Percentiles rank a stretch among this genome's conserved stretches.
These are phyloP conservation scores for Philonicus albiceps DNA, from an alignment of 2,888 invertebrate species.

Conservation along the genomic window DNA sequence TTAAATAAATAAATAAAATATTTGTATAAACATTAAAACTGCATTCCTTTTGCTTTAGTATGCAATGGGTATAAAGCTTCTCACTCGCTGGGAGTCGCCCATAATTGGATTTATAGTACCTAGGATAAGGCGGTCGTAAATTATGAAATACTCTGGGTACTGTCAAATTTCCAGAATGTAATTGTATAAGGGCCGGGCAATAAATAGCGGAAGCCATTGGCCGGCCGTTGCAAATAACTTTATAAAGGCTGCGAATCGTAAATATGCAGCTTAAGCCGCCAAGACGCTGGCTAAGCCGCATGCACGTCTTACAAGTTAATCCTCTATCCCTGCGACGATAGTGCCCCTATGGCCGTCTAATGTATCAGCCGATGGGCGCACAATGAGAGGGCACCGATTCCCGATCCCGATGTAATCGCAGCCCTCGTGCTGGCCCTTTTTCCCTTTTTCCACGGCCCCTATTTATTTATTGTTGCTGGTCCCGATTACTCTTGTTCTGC, in stretches of 20 bases:
- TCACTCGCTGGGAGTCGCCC: conserved; percentile 6
- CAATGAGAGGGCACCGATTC: conserved; percentile 24
- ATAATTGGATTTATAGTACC: conserved; percentile 11
- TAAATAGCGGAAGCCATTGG: conserved; percentile 31
- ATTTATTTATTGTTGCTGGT: conserved; percentile 18
- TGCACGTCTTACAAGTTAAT: conserved; percentile 29
- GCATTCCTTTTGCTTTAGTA: background rate
- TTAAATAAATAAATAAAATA: no score
- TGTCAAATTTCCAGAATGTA: conserved; percentile 25
- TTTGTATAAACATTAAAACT: background rate
- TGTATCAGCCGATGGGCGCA: conserved; percentile 13
- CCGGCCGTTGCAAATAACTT: background rate
- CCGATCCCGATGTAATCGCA: conserved; percentile 21
- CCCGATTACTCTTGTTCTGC: conserved; percentile 30
- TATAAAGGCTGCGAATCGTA: conserved; percentile 20
- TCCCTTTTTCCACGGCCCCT: background rate
- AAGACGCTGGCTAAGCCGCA: background rate
- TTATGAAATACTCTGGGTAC: conserved; percentile 13
- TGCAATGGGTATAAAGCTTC: conserved; percentile 8
- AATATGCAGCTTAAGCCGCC: conserved; percentile 15
- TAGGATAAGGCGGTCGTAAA: background rate
- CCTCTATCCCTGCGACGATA: conserved; percentile 23
- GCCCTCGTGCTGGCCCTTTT: background rate
- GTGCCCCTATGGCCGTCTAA: conserved; percentile 25
- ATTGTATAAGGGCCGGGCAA: conserved; percentile 13